Evolutionary conservation across 2,888 invertebrate genomes (phyloP).

Genomic region (Cryptops parisi): DNA sequence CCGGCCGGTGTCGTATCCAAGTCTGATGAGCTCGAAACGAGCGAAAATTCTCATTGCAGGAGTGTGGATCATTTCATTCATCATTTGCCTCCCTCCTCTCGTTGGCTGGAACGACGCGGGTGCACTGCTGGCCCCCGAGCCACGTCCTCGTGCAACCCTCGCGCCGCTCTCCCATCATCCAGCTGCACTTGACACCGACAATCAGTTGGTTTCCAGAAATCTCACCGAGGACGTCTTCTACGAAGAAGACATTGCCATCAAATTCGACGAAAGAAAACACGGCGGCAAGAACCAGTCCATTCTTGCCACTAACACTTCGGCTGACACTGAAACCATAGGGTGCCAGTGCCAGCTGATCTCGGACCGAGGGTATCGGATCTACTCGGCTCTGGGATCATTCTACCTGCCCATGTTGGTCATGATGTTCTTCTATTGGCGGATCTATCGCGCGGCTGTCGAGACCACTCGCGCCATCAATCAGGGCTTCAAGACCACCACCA

Average conservation of each 20-base stretch:
- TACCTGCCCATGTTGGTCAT: conserved; percentile 96
- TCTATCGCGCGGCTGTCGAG: conserved; percentile 83
- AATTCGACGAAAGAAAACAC: conserved; percentile 19
- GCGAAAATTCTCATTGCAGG: conserved; percentile 75
- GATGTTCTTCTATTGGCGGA: conserved; percentile 95
- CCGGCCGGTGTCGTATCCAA: conserved; percentile 85
- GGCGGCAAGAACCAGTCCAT: not conserved
- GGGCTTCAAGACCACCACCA: conserved; percentile 26
- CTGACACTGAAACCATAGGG: not conserved
- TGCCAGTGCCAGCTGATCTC: conserved; percentile 85
- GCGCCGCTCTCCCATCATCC: conserved; percentile 6
- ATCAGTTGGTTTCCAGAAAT: not conserved
- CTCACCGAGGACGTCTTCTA: conserved; percentile 4
- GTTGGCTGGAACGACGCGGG: conserved; percentile 75
- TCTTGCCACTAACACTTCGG: conserved; percentile 6
- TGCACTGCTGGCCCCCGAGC: conserved; percentile 23
- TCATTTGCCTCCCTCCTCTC: conserved; percentile 91
- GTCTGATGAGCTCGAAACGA: conserved; percentile 62
- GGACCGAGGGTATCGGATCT: conserved; percentile 89
- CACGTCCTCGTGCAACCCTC: conserved; percentile 9
- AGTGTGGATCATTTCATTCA: conserved; percentile 91
- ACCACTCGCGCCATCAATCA: conserved; percentile 87
- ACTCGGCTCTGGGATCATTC: conserved; percentile 95
- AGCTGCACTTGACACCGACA: not conserved
- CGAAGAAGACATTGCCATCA: conserved; percentile 20